phyloP scores from a whole-genome alignment of 53 echinoderm and acorn worm species.

The Echinometra lucunter region DNA sequence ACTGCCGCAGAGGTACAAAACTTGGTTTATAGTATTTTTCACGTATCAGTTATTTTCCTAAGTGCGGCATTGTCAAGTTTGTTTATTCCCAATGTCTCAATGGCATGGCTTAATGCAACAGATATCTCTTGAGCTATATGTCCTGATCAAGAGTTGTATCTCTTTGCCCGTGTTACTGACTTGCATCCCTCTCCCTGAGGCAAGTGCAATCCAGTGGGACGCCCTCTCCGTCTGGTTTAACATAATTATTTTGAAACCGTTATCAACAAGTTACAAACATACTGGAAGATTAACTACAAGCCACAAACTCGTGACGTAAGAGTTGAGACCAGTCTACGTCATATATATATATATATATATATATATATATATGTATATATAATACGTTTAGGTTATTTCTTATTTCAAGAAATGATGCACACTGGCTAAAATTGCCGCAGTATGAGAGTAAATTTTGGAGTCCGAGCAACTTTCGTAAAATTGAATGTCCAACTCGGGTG shows the following conservation, averaged over 20 bases:
- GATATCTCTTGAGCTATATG: background rate
- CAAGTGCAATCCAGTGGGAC: background rate
- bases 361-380: background rate
- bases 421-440: too few species aligned
- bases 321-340: background rate
- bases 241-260: background rate
- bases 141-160: background rate
- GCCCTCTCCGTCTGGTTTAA: background rate
- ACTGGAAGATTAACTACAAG: background rate
- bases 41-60: slow-evolving; percentile 1
- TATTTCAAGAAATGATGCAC: too few species aligned
- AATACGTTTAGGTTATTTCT: background rate
- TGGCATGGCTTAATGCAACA: slow-evolving; percentile 4
- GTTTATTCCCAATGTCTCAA: slow-evolving; percentile 18
- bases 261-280: background rate
- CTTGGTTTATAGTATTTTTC: slow-evolving; percentile 17
- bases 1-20: background rate
- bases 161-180: background rate
- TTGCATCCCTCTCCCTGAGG: background rate
- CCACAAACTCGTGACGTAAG: background rate
- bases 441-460: too few species aligned
- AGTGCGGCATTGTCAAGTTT: slow-evolving; percentile 35
- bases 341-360: background rate
- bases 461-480: too few species aligned
- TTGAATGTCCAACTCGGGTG: too few species aligned